Percentiles rank a stretch among this genome's conserved stretches.
These are phyloP conservation scores for Hofmannophila pseudospretella DNA, from an alignment of 2,888 invertebrate species.

Conservation along the genomic window DNA sequence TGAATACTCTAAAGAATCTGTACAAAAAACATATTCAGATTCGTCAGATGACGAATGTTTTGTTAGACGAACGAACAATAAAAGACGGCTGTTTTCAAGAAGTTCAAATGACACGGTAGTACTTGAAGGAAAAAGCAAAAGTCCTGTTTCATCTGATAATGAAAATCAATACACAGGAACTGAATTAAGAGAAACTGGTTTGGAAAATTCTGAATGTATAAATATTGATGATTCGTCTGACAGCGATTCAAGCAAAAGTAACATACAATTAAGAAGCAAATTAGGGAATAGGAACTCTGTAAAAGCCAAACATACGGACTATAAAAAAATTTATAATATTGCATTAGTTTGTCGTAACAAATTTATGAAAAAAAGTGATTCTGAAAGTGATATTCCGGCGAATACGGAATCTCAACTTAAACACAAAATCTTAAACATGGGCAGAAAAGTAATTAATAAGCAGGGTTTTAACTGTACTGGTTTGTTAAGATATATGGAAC, in stretches of 20 bases:
- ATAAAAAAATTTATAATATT: slow-evolving; percentile 40
- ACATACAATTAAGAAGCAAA: slow-evolving; percentile 9
- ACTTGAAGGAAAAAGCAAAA: slow-evolving; percentile 15
- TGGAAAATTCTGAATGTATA: slow-evolving; percentile 35
- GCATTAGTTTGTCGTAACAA: slow-evolving; percentile 40
- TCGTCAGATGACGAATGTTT: slow-evolving; percentile 25
- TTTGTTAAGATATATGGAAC: slow-evolving; percentile 51
- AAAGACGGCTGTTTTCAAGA: slow-evolving; percentile 32
- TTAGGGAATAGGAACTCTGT: not conserved
- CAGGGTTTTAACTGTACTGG: slow-evolving; percentile 47
- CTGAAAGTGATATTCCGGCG: slow-evolving; percentile 15
- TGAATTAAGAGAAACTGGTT: not conserved
- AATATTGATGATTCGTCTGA: slow-evolving; percentile 50
- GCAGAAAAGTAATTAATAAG: slow-evolving; percentile 52
- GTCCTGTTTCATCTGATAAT: slow-evolving; percentile 9
- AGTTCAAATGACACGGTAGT: slow-evolving; percentile 34
- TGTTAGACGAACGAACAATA: slow-evolving; percentile 21
- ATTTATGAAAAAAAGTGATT: slow-evolving; percentile 31
- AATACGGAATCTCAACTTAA: slow-evolving; percentile 38
- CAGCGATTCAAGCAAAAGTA: slow-evolving; percentile 5
- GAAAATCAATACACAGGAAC: slow-evolving; percentile 8
- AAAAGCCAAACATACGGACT: slow-evolving; percentile 20
- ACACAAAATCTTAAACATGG: slow-evolving; percentile 60
- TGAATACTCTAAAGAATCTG: not conserved
- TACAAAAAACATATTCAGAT: not conserved